phyloP scores from a whole-genome alignment of 2,113 vertebrate genomes.

The Ailurus styani region DNA sequence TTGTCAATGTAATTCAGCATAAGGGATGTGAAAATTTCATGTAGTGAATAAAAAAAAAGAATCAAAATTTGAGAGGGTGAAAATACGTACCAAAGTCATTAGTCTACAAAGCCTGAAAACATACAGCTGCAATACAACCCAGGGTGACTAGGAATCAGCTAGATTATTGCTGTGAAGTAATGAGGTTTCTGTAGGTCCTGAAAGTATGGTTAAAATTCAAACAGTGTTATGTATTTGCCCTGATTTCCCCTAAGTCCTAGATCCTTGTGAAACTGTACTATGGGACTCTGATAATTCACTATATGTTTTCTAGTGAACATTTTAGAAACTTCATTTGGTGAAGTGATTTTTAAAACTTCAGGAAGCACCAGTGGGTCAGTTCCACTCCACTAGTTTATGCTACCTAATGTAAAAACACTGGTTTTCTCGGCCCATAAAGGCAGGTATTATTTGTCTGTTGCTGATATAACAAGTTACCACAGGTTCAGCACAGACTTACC shows the following conservation, averaged over 20 bases:
- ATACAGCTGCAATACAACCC: background rate
- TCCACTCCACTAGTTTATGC: background rate
- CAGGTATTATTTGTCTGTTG: background rate
- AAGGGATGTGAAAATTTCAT: background rate
- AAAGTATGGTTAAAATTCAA: background rate
- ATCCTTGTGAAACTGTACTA: background rate
- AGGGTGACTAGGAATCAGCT: background rate
- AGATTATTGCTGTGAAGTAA: background rate
- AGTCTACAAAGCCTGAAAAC: background rate
- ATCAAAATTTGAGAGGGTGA: background rate
- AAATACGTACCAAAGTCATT: background rate
- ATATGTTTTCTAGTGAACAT: background rate
- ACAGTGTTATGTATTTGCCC: background rate
- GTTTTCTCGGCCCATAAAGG: background rate
- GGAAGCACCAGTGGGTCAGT: background rate
- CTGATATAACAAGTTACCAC: background rate
- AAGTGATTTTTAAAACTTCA: constrained; percentile 5
- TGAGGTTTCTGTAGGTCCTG: background rate
- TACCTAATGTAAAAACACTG: background rate
- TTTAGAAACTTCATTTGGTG: background rate
- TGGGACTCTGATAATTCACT: background rate
- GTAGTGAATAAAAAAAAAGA: constrained; percentile 22
- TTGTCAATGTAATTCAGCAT: constrained; percentile 11
- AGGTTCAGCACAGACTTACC: background rate
- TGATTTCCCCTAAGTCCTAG: background rate